phyloP scores from a whole-genome alignment of 2,888 invertebrate genomes.

The Portevinia maculata region DNA sequence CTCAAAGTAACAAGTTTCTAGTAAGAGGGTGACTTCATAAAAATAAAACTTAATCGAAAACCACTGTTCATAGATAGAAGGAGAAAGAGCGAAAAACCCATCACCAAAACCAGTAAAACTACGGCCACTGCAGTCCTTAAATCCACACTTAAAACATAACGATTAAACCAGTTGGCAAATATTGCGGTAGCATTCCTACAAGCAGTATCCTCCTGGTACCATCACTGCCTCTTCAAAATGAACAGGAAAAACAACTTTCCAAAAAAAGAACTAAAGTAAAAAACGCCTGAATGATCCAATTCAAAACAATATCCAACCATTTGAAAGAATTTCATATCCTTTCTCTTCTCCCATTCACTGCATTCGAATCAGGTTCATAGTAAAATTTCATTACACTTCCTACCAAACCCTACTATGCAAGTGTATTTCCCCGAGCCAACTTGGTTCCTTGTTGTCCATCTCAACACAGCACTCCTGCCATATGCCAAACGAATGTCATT shows the following conservation, averaged over 20 bases:
- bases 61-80: not conserved
- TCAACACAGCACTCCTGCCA: slow-evolving; percentile 55
- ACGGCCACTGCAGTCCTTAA: slow-evolving; percentile 69
- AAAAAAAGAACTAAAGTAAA: not conserved
- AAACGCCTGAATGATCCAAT: slow-evolving; percentile 69
- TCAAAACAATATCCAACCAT: slow-evolving; percentile 73
- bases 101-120: slow-evolving; percentile 3
- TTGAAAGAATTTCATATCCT: slow-evolving; percentile 73
- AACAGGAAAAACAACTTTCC: not conserved
- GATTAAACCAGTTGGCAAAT: slow-evolving; percentile 73
- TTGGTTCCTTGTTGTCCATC: slow-evolving; percentile 57
- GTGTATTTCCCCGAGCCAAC: slow-evolving; percentile 44
- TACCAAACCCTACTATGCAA: slow-evolving; percentile 25
- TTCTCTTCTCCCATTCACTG: slow-evolving; percentile 20
- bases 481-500: slow-evolving; percentile 65
- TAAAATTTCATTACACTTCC: slow-evolving; percentile 69
- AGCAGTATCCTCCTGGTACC: slow-evolving; percentile 29
- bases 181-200: slow-evolving; percentile 64
- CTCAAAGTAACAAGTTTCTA: not conserved
- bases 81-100: not conserved
- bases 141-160: slow-evolving; percentile 66
- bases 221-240: slow-evolving; percentile 8
- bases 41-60: slow-evolving; percentile 61
- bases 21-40: slow-evolving; percentile 22
- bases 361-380: slow-evolving; percentile 64